Conservation (phyloP, 2,113 vertebrate species). For the Spilogale gracilis region DNA sequence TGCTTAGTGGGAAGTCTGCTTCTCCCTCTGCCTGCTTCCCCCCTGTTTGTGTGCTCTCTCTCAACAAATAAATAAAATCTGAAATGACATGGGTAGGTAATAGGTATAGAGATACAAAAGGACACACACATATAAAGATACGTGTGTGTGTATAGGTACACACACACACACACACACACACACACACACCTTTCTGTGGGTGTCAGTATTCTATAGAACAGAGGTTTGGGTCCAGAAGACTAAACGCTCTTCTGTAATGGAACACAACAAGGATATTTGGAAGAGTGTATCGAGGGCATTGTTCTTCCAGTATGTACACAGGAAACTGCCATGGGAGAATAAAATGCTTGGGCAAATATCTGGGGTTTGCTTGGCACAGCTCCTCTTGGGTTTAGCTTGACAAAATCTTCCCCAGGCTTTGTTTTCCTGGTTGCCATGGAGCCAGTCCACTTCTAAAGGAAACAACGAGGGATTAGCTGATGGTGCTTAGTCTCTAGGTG, state of each 20-base stretch:
- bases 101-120: background rate
- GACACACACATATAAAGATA: background rate
- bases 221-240: background rate
- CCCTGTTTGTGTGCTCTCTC: background rate
- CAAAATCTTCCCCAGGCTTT: constrained; percentile 52
- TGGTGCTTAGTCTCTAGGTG: background rate
- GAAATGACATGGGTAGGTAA: background rate
- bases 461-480: constrained; percentile 19
- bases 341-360: constrained; percentile 55
- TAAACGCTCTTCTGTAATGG: background rate
- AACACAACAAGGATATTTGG: background rate
- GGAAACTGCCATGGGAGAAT: constrained; percentile 1
- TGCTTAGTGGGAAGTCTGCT: background rate
- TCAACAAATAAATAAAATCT: background rate
- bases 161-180: background rate
- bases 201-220: background rate
- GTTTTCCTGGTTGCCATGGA: constrained; percentile 65
- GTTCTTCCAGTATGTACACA: background rate
- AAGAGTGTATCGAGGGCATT: background rate
- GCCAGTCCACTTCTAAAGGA: background rate
- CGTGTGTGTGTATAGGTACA: no score
- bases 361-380: constrained; percentile 57
- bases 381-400: constrained; percentile 54
- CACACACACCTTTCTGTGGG: background rate
- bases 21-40: background rate